These are phyloP conservation scores for Aphelocoma californica DNA, from an alignment of 2,797 vertebrate species.

Conservation along the genomic window DNA sequence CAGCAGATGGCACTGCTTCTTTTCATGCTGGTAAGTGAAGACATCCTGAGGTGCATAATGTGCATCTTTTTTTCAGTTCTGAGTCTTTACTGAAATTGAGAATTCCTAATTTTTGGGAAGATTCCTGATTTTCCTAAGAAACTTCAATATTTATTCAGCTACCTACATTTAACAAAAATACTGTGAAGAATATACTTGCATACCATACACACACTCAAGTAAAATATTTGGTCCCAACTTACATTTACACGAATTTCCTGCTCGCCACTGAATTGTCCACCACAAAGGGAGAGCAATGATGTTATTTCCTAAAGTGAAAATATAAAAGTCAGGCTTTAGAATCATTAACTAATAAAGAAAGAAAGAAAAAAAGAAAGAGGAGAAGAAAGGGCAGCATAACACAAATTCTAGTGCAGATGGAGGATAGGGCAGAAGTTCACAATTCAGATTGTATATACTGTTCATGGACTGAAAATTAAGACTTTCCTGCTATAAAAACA, in stretches of 20 bases:
- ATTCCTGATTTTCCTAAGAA: background rate
- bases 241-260: slow-evolving; percentile 86
- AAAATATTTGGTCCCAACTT: slow-evolving; percentile 17
- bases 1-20: slow-evolving; percentile 35
- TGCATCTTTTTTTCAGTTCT: background rate
- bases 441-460: background rate
- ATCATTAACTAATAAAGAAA: background rate
- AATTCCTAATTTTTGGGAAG: background rate
- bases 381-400: background rate
- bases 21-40: background rate
- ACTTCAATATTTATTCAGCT: background rate
- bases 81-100: background rate
- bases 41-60: background rate
- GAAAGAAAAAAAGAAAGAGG: background rate
- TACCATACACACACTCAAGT: no score
- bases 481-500: background rate
- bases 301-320: slow-evolving; percentile 87
- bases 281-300: slow-evolving; percentile 85
- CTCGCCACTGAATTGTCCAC: slow-evolving; percentile 77
- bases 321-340: background rate
- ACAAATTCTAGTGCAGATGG: background rate
- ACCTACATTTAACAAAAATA: background rate
- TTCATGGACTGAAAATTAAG: background rate
- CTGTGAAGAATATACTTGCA: background rate
- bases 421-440: background rate